Conservation (phyloP, 2,888 invertebrate genomes). For the Formica aserva region DNA sequence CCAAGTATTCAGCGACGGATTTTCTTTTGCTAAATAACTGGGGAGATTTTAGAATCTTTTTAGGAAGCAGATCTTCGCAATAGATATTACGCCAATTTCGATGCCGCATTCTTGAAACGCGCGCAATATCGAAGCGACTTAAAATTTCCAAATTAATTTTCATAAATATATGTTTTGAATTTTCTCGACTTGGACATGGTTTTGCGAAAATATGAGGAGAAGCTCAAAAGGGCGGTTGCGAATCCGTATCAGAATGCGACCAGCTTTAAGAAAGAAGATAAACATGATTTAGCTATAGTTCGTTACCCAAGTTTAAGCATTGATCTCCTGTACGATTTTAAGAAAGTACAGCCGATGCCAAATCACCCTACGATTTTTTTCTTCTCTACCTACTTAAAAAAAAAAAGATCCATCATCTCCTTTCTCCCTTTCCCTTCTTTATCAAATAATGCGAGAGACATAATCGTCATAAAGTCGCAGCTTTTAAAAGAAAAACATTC, state of each 20-base stretch:
- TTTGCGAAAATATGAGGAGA: slow-evolving; percentile 3
- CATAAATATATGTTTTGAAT: not conserved
- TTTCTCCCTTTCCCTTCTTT: slow-evolving; percentile 24
- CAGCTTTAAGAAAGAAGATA: slow-evolving; percentile 59
- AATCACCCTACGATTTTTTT: slow-evolving; percentile 76
- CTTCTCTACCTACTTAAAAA: slow-evolving; percentile 53
- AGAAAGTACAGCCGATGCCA: slow-evolving; percentile 84
- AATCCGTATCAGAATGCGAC: slow-evolving; percentile 52
- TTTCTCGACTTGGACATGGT: not conserved
- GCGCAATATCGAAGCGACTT: slow-evolving; percentile 58
- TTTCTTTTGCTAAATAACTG: slow-evolving; percentile 49
- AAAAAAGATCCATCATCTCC: slow-evolving; percentile 26
- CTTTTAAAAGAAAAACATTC: not conserved
- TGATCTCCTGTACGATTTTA: slow-evolving; percentile 83
- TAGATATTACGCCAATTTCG: slow-evolving; percentile 65
- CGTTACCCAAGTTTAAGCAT: slow-evolving; percentile 83
- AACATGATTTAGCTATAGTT: slow-evolving; percentile 74
- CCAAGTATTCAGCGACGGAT: slow-evolving; percentile 57
- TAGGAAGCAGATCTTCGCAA: not conserved
- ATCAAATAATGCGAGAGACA: slow-evolving; percentile 32
- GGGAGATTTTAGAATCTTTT: slow-evolving; percentile 14
- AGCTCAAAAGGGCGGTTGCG: slow-evolving; percentile 33
- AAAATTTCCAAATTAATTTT: not conserved
- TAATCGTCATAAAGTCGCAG: slow-evolving; percentile 26
- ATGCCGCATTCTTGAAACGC: slow-evolving; percentile 64